Evolutionary conservation across 2,888 invertebrate genomes (phyloP), one percentile per base, ranked within the genome.

Genomic region (Hypena proboscidalis): DNA sequence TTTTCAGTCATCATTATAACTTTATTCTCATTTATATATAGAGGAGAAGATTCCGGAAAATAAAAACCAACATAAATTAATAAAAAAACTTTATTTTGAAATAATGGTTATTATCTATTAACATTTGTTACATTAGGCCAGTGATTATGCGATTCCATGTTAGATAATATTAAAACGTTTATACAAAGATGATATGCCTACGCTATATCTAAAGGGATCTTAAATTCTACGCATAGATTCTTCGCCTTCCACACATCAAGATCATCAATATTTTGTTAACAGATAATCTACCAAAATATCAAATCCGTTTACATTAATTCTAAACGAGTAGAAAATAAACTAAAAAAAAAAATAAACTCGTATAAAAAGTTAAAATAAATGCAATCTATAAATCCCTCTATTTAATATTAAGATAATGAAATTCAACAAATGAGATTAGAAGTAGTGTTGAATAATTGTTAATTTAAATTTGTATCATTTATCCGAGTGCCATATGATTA

Each of bases 71-170:
- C 59, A 42, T 48, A 63, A 40, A 72, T 67, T 74, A 73, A 74
- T 74, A 69, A 76, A 84, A 85, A 90, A 89, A 77, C 83, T 89
- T 89, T 90, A 88, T 87, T 90, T 88, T 85, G 85, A 87, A 88
- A 80, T 81, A 83, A 80, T 89, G 90, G 90, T 89, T 90, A 90
- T 90, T 90, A 90, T 86, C 90, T 88, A 90, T 90, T 89, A 90
- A 90, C 90, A 87, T 76, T 80, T 80, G 80, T 86, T 87, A 89
- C 67, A 80, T 86, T 90, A 90, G 90, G 89, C 88, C 87, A 70
- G 83, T 77, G 82, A 81, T 80, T 80, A 85, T 76, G 78, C 80
- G 67, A 75, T 65, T 74, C 70, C 73, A 69, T 74, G 76, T 85
- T 85, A 86, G 81, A 77, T 63, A 62, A 70, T 77, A 80, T 81